phyloP scores from a whole-genome alignment of 2,797 vertebrate genomes.

The Poecilia gillii region DNA sequence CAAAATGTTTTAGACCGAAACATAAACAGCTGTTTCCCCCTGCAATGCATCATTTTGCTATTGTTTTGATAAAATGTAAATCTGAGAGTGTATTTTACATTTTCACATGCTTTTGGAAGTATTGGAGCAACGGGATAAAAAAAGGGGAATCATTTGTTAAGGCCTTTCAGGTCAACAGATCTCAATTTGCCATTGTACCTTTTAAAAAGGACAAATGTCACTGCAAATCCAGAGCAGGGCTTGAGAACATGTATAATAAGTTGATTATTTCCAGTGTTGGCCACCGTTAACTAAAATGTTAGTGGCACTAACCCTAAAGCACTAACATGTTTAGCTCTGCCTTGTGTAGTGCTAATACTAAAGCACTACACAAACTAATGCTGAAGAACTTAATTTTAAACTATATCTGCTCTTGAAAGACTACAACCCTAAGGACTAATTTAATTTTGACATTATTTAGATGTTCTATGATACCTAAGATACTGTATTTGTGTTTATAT shows the following conservation, averaged over 20 bases:
- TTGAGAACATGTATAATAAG: neutral
- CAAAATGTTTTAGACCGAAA: neutral
- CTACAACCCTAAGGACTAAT: no score
- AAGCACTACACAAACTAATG: no score
- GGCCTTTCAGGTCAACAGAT: neutral
- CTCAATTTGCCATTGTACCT: neutral
- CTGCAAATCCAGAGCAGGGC: neutral
- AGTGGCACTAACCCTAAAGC: no score
- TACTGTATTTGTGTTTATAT: no score
- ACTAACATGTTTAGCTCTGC: no score
- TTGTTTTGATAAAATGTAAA: neutral
- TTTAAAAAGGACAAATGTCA: neutral
- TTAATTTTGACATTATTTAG: no score
- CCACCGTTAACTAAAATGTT: no score
- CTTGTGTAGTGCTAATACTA: no score
- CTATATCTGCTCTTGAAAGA: no score
- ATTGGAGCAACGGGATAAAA: neutral
- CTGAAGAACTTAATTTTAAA: no score
- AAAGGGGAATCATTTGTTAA: neutral
- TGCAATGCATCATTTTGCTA: neutral
- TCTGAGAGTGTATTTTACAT: neutral
- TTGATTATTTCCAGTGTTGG: neutral
- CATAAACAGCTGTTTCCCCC: neutral
- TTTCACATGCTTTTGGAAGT: neutral
- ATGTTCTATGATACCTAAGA: no score